Percentiles rank a stretch among this genome's conserved stretches.
Conservation (phyloP, 2,888 invertebrate genomes). For the Rotaria sp. region DNA sequence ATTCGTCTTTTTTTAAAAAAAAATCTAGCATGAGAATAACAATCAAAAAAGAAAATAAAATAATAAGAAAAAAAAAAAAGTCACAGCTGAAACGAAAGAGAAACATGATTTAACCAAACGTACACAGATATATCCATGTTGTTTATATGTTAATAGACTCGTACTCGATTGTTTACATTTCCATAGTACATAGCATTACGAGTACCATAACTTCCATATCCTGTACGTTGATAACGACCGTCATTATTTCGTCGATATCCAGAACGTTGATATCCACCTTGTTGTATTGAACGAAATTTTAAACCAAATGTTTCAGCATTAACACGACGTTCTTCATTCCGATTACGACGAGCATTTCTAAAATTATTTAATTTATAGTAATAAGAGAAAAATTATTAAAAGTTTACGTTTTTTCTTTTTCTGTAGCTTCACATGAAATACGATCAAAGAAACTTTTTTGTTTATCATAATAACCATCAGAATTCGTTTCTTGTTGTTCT, state of each 20-base stretch:
- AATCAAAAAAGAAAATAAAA: constrained; percentile 3
- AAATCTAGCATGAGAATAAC: neutral
- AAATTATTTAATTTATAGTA: neutral
- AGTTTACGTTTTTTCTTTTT: constrained; percentile 66
- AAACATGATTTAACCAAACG: neutral
- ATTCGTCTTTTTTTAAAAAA: neutral
- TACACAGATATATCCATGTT: neutral
- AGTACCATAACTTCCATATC: neutral
- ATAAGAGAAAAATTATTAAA: no score
- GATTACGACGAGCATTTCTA: constrained; percentile 51
- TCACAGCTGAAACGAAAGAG: neutral
- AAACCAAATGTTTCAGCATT: constrained; percentile 93
- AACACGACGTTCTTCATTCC: constrained; percentile 87
- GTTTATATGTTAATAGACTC: neutral
- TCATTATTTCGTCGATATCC: neutral
- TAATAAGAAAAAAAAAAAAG: neutral
- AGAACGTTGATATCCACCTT: constrained; percentile 10
- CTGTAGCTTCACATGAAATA: constrained; percentile 94
- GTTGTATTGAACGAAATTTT: neutral
- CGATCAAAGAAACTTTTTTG: constrained; percentile 96
- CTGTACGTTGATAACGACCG: neutral
- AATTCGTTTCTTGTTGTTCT: neutral
- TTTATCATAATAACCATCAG: constrained; percentile 72
- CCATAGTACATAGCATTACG: neutral
- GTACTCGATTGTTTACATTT: neutral